Evolutionary conservation across 2,888 invertebrate species (phyloP).

Genomic region (Nycteola revayana): DNA sequence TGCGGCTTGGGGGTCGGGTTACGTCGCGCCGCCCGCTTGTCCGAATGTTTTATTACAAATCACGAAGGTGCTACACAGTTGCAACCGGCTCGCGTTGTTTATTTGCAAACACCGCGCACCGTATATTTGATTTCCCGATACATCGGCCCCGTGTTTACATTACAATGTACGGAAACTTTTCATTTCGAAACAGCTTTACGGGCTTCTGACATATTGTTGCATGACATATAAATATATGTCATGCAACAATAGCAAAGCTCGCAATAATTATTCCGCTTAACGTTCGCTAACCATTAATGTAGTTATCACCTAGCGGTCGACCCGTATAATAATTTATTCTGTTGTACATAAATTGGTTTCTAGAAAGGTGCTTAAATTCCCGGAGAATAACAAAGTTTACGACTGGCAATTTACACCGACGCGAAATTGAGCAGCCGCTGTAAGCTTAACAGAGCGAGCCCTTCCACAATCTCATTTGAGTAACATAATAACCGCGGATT

Average conservation of each 20-base stretch:
- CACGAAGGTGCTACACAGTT: conserved; percentile 69
- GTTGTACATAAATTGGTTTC: neutral
- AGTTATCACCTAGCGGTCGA: conserved; percentile 22
- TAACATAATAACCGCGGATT: conserved; percentile 80
- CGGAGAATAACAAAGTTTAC: conserved; percentile 63
- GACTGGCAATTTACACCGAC: conserved; percentile 67
- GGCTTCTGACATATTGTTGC: too few species aligned
- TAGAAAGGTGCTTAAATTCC: conserved; percentile 51
- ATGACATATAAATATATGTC: too few species aligned
- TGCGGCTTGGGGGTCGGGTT: conserved; percentile 37
- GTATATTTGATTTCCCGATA: conserved; percentile 62
- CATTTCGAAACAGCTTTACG: conserved; percentile 23
- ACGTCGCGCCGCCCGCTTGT: conserved; percentile 38
- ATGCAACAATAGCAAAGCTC: too few species aligned
- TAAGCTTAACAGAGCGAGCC: conserved; percentile 63
- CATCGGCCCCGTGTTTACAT: conserved; percentile 57
- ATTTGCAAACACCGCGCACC: conserved; percentile 62
- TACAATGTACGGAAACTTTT: conserved; percentile 49
- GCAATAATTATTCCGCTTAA: too few species aligned
- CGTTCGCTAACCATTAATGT: too few species aligned
- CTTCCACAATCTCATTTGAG: conserved; percentile 76
- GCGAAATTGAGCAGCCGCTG: conserved; percentile 70
- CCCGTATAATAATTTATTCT: conserved; percentile 9
- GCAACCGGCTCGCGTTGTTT: conserved; percentile 52
- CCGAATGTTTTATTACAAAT: conserved; percentile 71